phyloP scores from a whole-genome alignment of 2,888 invertebrate genomes.

The Brachyptera risi region DNA sequence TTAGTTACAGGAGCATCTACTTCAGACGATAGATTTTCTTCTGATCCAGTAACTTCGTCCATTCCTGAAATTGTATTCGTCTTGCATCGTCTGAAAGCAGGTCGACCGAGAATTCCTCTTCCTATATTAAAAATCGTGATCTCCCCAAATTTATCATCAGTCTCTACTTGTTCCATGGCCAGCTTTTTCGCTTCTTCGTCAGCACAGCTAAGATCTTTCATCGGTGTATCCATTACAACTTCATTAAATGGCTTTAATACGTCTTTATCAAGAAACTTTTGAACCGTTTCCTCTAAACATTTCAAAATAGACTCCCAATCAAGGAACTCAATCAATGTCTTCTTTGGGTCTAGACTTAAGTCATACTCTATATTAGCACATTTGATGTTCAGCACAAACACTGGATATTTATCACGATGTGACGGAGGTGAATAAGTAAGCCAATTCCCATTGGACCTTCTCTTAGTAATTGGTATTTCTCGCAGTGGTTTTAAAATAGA shows the following conservation, averaged over 20 bases:
- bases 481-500: conserved; percentile 29
- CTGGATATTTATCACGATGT: conserved; percentile 40
- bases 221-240: too few species aligned
- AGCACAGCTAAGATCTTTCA: not conserved
- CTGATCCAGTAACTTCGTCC: too few species aligned
- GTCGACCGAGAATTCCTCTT: not conserved
- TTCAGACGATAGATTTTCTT: too few species aligned
- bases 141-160: not conserved
- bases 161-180: not conserved
- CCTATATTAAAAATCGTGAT: not conserved
- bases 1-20: too few species aligned
- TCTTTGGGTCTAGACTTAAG: conserved; percentile 48
- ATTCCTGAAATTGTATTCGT: too few species aligned
- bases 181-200: not conserved
- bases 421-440: conserved; percentile 26
- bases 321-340: conserved; percentile 52
- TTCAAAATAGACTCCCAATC: conserved; percentile 49
- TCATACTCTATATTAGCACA: conserved; percentile 52
- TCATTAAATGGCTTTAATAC: too few species aligned
- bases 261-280: conserved; percentile 38
- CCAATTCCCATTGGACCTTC: conserved; percentile 23
- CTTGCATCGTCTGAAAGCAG: not conserved
- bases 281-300: conserved; percentile 44
- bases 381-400: conserved; percentile 53
- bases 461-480: conserved; percentile 28